Conservation (phyloP, 2,113 vertebrate species). For the Nestor notabilis region DNA sequence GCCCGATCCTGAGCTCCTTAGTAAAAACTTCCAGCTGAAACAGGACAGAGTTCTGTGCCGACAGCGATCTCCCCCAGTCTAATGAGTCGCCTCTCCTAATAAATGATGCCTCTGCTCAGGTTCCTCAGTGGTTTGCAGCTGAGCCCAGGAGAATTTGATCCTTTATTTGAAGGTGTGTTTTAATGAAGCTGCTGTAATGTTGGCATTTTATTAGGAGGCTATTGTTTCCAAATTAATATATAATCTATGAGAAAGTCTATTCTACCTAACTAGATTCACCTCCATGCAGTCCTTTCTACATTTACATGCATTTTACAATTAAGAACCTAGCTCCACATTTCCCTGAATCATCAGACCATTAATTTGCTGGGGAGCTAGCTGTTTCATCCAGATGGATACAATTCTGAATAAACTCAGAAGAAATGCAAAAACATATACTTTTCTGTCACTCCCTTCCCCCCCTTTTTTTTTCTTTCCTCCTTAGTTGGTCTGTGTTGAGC, state of each 20-base stretch:
- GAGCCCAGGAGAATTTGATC: slow-evolving; percentile 5
- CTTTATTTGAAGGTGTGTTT: not conserved
- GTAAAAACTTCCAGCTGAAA: not conserved
- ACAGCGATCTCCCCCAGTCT: not conserved
- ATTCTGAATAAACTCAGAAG: slow-evolving; percentile 28
- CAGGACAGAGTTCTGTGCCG: not conserved
- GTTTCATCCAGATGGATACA: slow-evolving; percentile 9
- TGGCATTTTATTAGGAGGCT: not conserved
- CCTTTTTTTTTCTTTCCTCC: not conserved
- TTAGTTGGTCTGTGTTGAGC: not conserved
- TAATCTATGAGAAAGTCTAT: not conserved
- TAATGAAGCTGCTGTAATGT: not conserved
- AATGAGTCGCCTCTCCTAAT: not conserved
- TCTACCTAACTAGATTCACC: not conserved
- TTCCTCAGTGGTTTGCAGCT: not conserved
- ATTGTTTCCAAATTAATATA: slow-evolving; percentile 7
- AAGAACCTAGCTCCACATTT: not conserved
- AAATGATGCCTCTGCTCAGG: not conserved
- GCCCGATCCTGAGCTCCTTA: not conserved
- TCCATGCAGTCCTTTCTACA: not conserved
- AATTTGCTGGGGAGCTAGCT: slow-evolving; percentile 1
- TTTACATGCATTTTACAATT: not conserved
- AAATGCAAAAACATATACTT: slow-evolving; percentile 28
- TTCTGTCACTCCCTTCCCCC: not conserved
- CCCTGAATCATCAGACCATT: slow-evolving; percentile 33